These are phyloP conservation scores for Phylloscopus collybita DNA, from an alignment of 2,797 vertebrate genomes.

Conservation along the genomic window DNA sequence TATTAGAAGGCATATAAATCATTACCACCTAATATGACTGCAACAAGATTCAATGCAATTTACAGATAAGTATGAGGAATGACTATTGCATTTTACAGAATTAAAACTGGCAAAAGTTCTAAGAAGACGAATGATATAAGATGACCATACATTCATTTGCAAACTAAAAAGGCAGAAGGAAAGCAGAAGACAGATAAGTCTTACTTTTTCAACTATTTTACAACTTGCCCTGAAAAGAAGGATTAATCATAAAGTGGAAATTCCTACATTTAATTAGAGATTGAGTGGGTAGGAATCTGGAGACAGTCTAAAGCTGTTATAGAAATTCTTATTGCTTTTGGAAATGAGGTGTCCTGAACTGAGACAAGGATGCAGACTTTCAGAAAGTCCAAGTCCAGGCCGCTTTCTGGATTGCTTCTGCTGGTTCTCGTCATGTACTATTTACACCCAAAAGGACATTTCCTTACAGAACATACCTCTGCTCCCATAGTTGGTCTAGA, in stretches of 20 bases:
- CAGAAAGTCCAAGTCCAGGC: background rate
- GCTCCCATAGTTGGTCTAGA: background rate
- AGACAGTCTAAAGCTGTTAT: background rate
- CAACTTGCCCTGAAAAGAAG: slow-evolving; percentile 46
- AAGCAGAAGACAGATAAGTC: slow-evolving; percentile 63
- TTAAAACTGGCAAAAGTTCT: slow-evolving; percentile 80
- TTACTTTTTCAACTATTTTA: slow-evolving; percentile 61
- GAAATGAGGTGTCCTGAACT: background rate
- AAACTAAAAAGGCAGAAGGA: slow-evolving; percentile 68
- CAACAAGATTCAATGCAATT: slow-evolving; percentile 80
- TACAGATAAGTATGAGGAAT: slow-evolving; percentile 84
- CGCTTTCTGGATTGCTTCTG: background rate
- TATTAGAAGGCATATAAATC: slow-evolving; percentile 79
- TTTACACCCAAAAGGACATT: background rate
- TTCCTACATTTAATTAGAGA: slow-evolving; percentile 66
- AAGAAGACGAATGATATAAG: slow-evolving; percentile 81
- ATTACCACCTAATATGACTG: slow-evolving; percentile 75
- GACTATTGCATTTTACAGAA: slow-evolving; percentile 78
- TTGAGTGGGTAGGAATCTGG: slow-evolving; percentile 32
- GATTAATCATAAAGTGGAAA: slow-evolving; percentile 65
- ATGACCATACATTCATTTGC: slow-evolving; percentile 61
- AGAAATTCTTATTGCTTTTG: background rate
- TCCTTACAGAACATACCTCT: background rate
- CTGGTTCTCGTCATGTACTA: background rate
- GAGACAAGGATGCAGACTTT: background rate